Evolutionary conservation across 2,888 invertebrate genomes (phyloP), one percentile per base, ranked within the genome.

Genomic region (Hedya salicella): DNA sequence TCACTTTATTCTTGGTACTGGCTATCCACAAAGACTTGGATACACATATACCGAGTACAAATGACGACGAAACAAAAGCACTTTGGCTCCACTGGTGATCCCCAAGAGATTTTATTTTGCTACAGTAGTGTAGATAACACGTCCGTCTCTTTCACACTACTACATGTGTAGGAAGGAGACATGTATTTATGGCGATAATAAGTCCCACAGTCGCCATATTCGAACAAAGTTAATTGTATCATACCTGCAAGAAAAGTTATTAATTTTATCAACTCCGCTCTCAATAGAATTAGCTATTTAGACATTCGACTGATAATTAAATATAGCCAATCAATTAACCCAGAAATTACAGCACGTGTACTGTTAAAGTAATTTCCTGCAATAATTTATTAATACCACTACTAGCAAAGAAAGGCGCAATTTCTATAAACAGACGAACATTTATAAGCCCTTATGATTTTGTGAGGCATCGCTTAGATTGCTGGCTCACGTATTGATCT

Each of bases 401-500:
- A 48, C 5, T 54, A 44, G 3, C 2, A 30, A n/a, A 32, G 44
- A 48, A 21, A 48, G 30, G 44, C 46, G 0, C n/a, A 57, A 17
- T 25, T 46, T 17, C 44, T 19, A 17, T 57, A 19, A 17, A 9
- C 32, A 4, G 8, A 13, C 17, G 30, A 46, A 4, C 17, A 32
- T 57, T 57, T 44, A 44, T 57, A 46, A 19, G 57, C 44, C 57
- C 57, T 57, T 46, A 14, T 48, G 32, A 53, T 5, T 19, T 21
- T 14, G 8, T 42, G 50, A 17, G 8, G 17, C 25, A 19, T 21
- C 40, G 59, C 46, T 36, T 25, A 16, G 17, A 61, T 66, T 60
- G 54, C 40, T 9, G 14, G 39, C 53, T 63, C 67, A 68, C 67
- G 67, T 59, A 52, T 59, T 40, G 48, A 42, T 53, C 59, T 40